Evolutionary conservation across 2,113 vertebrate genomes (phyloP).

Genomic region (Phaethornis superciliosus): DNA sequence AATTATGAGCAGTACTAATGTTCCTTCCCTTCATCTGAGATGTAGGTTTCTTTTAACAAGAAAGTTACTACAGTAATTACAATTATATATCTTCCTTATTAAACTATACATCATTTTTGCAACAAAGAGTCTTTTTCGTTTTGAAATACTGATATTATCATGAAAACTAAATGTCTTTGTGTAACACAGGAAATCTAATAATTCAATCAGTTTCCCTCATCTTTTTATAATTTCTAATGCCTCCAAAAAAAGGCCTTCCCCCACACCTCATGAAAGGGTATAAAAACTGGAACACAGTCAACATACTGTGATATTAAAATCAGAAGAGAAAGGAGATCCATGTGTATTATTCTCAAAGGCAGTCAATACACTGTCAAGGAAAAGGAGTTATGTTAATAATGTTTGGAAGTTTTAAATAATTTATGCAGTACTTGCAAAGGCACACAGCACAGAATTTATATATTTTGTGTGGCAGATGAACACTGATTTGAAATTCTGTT

Average conservation of each 20-base stretch:
- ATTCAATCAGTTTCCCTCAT: slow-evolving; percentile 38
- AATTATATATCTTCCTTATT: slow-evolving; percentile 58
- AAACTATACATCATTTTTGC: slow-evolving; percentile 51
- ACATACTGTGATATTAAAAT: background rate
- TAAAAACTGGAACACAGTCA: background rate
- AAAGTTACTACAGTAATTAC: slow-evolving; percentile 55
- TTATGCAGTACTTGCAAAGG: background rate
- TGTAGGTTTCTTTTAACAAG: slow-evolving; percentile 47
- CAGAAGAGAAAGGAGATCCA: background rate
- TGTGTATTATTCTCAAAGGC: background rate
- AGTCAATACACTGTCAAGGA: background rate
- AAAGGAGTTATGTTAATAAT: background rate
- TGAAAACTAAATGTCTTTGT: slow-evolving; percentile 42
- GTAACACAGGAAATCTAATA: slow-evolving; percentile 29
- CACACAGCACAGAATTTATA: background rate
- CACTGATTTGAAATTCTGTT: background rate
- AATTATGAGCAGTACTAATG: slow-evolving; percentile 37
- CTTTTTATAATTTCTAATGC: slow-evolving; percentile 18
- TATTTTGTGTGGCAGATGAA: background rate
- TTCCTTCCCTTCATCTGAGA: slow-evolving; percentile 18
- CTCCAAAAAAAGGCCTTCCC: background rate
- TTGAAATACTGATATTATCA: slow-evolving; percentile 39
- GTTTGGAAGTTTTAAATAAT: background rate
- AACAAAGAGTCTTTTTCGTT: background rate
- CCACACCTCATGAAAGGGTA: background rate